Conservation (phyloP, 2,888 invertebrate species). For the Chymomyza caudatula region DNA sequence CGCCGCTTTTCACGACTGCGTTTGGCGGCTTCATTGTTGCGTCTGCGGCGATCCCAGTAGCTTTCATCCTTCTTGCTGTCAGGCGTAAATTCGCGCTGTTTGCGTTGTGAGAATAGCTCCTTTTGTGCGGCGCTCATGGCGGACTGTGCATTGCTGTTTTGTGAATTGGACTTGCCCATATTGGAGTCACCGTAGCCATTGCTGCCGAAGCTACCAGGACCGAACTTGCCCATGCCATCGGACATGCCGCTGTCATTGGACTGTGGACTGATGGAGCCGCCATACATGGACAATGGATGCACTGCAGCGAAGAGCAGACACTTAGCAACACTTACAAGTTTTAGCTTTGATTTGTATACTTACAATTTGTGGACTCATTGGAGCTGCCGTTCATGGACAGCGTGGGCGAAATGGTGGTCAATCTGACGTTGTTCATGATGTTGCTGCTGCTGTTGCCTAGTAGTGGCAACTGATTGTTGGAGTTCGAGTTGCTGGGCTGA, state of each 20-base stretch:
- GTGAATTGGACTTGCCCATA: constrained; percentile 60
- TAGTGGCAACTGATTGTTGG: constrained; percentile 23
- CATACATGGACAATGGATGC: constrained; percentile 71
- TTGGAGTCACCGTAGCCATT: constrained; percentile 39
- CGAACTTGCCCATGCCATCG: constrained; percentile 55
- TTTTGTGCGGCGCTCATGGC: constrained; percentile 81
- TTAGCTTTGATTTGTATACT: constrained; percentile 19
- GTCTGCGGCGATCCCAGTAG: constrained; percentile 96
- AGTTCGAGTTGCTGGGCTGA: constrained; percentile 17
- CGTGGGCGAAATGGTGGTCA: constrained; percentile 78
- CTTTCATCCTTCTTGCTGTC: constrained; percentile 97
- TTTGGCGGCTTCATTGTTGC: constrained; percentile 98
- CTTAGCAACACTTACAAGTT: neutral
- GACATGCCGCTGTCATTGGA: constrained; percentile 78
- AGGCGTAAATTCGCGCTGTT: constrained; percentile 97
- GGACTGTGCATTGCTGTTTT: constrained; percentile 41
- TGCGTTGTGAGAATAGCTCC: constrained; percentile 92
- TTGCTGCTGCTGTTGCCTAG: constrained; percentile 10
- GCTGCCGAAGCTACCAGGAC: constrained; percentile 27
- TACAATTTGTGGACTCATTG: constrained; percentile 74
- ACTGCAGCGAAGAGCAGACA: constrained; percentile 41
- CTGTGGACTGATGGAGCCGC: constrained; percentile 75
- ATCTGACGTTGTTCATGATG: constrained; percentile 59
- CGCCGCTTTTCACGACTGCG: constrained; percentile 97
- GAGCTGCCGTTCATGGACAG: constrained; percentile 78